Percentiles rank a stretch among this genome's conserved stretches.
phyloP scores from a whole-genome alignment of 2,797 vertebrate species.

The Enteromius radiatus region DNA sequence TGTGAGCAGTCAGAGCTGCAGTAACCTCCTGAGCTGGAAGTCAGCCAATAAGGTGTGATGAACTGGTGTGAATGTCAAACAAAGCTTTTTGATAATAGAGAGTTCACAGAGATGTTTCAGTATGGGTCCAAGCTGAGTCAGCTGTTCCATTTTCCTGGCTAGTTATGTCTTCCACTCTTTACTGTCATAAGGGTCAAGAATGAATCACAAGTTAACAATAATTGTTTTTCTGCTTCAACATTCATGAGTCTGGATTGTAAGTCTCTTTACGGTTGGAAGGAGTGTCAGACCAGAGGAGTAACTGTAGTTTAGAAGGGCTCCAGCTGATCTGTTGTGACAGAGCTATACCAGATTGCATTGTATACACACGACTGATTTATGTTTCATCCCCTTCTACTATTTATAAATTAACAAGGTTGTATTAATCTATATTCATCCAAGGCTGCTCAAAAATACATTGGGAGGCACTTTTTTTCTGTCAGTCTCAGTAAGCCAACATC shows the following conservation, averaged over 20 bases:
- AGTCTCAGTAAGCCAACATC: slow-evolving; percentile 30
- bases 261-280: background rate
- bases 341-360: background rate
- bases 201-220: background rate
- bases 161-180: background rate
- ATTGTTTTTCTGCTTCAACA: background rate
- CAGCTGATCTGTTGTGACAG: slow-evolving; percentile 38
- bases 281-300: slow-evolving; percentile 6
- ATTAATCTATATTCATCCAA: too few relatives aligned
- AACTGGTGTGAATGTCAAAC: slow-evolving; percentile 49
- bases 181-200: background rate
- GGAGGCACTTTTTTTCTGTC: background rate
- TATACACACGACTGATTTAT: background rate
- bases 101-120: slow-evolving; percentile 15
- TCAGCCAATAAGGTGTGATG: slow-evolving; percentile 45
- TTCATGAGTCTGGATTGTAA: background rate
- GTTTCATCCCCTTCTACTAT: background rate
- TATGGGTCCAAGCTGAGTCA: background rate
- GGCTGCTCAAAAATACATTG: background rate
- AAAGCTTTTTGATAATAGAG: slow-evolving; percentile 33
- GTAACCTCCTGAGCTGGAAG: slow-evolving; percentile 38
- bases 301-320: slow-evolving; percentile 33
- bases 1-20: slow-evolving; percentile 23
- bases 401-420: background rate
- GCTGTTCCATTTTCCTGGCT: slow-evolving; percentile 2